Percentiles rank a stretch among this genome's conserved stretches.
These are phyloP conservation scores for Cynopterus sphinx DNA, from an alignment of 2,797 vertebrate species.

Conservation along the genomic window DNA sequence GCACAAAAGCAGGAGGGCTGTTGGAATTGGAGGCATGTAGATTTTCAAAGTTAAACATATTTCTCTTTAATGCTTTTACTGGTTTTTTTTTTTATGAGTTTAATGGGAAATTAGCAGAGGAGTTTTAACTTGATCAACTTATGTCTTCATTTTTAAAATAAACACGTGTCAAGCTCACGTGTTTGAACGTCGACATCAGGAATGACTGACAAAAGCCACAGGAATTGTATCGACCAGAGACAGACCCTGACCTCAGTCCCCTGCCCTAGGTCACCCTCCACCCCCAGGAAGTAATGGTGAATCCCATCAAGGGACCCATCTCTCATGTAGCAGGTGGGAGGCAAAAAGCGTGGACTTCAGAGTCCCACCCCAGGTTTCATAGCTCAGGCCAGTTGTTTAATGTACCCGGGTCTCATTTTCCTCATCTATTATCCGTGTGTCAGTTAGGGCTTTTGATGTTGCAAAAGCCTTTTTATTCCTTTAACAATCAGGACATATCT, in stretches of 20 bases:
- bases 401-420: neutral
- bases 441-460: neutral
- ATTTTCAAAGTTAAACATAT: neutral
- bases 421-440: neutral
- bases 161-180: neutral
- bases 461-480: neutral
- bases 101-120: slow-evolving; percentile 24
- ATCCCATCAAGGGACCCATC: neutral
- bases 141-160: slow-evolving; percentile 35
- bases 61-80: slow-evolving; percentile 26
- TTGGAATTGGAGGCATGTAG: neutral
- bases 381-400: neutral
- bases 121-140: neutral
- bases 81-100: neutral
- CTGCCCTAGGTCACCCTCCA: neutral
- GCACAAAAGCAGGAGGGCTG: neutral
- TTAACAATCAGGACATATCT: neutral
- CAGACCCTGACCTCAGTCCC: neutral
- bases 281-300: neutral
- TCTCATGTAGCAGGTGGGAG: neutral
- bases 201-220: neutral
- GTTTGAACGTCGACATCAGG: neutral
- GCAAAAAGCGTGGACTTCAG: neutral
- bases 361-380: neutral
- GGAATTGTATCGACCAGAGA: neutral